Evolutionary conservation across 2,113 vertebrate species (phyloP).

Genomic region (Festucalex cinctus): DNA sequence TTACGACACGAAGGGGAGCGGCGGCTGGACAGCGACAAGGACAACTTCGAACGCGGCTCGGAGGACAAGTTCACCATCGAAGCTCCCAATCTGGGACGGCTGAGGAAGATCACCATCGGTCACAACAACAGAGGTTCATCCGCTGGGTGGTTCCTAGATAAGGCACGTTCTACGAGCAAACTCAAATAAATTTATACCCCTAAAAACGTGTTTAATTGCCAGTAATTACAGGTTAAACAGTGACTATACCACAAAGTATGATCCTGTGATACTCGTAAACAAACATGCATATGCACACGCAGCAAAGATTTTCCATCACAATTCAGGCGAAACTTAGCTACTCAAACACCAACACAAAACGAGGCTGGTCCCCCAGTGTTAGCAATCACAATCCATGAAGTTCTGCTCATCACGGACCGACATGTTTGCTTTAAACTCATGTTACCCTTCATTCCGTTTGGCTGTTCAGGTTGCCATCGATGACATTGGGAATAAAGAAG

Average conservation of each 20-base stretch:
- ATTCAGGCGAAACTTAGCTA: neutral
- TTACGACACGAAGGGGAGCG: slow-evolving; percentile 77
- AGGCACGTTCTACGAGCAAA: slow-evolving; percentile 59
- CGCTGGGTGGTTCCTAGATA: slow-evolving; percentile 92
- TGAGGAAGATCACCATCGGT: slow-evolving; percentile 91
- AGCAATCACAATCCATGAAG: neutral
- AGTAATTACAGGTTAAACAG: too few species aligned
- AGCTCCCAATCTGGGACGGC: slow-evolving; percentile 84
- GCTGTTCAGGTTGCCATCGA: slow-evolving; percentile 83
- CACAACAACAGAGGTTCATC: slow-evolving; percentile 94
- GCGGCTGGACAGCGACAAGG: slow-evolving; percentile 87
- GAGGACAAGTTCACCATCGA: slow-evolving; percentile 95
- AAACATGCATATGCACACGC: too few species aligned
- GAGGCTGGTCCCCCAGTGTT: neutral
- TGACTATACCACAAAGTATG: too few species aligned
- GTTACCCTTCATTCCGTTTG: neutral
- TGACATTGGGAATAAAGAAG: slow-evolving; percentile 91
- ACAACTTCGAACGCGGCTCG: slow-evolving; percentile 92
- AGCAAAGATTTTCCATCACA: too few species aligned
- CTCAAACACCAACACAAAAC: neutral
- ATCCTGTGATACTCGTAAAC: too few species aligned
- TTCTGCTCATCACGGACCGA: neutral
- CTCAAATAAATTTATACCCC: too few species aligned
- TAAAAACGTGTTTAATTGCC: too few species aligned
- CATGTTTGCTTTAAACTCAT: neutral